phyloP scores from a whole-genome alignment of 1,140 invertebrate genomes.

The Ceratosolen fusciceps region DNA sequence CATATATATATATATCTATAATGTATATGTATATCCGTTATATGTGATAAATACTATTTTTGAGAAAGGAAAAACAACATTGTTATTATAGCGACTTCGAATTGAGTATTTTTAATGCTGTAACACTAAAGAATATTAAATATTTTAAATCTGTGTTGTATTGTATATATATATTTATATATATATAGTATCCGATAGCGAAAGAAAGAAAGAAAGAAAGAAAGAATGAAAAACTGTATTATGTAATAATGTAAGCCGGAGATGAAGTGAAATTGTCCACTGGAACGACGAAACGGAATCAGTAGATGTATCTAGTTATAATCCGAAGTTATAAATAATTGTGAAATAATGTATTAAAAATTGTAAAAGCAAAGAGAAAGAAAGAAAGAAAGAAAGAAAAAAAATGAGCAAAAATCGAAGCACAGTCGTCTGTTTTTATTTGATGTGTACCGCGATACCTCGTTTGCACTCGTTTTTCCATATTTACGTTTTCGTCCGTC shows the following conservation, averaged over 20 bases:
- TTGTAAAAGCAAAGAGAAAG: not conserved
- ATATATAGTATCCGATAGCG: slow-evolving; percentile 24
- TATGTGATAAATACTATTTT: slow-evolving; percentile 31
- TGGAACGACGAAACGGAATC: not conserved
- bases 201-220: not conserved
- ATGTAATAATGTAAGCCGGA: no score
- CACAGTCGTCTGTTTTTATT: no score
- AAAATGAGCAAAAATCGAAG: no score
- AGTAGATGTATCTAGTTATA: slow-evolving; percentile 15
- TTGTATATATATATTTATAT: no score
- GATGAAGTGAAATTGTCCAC: no score
- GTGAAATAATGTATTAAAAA: slow-evolving; percentile 37
- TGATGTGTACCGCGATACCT: no score
- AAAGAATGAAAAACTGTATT: not conserved
- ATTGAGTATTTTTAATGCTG: not conserved
- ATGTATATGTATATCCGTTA: slow-evolving; percentile 10
- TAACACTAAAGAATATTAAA: not conserved
- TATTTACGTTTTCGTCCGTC: no score
- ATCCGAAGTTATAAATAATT: slow-evolving; percentile 33
- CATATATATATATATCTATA: no score
- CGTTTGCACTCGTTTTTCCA: no score
- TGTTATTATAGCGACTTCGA: not conserved
- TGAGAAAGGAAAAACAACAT: not conserved
- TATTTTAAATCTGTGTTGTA: slow-evolving; percentile 27
- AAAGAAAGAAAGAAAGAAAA: no score